phyloP scores from a whole-genome alignment of 2,797 vertebrate genomes.

The Aythya fuligula region DNA sequence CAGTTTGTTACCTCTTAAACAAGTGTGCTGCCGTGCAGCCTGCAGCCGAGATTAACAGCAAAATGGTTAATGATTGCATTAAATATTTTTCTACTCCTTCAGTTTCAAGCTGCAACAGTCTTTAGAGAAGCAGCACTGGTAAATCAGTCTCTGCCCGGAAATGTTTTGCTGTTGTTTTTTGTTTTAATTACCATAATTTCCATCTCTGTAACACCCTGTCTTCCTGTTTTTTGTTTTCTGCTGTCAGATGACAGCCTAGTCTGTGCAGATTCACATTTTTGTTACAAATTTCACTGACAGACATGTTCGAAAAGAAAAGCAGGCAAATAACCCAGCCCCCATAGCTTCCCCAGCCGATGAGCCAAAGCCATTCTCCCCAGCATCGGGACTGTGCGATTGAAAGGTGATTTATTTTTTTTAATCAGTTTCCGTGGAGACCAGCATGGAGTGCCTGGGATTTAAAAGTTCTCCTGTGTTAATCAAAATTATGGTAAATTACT shows the following conservation, averaged over 20 bases:
- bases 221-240: neutral
- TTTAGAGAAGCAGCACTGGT: neutral
- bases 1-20: neutral
- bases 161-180: neutral
- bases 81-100: neutral
- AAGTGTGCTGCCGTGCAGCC: fast-evolving
- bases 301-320: neutral
- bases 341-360: neutral
- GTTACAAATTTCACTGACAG: neutral
- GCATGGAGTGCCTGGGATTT: neutral
- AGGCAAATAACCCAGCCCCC: neutral
- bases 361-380: neutral
- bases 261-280: neutral
- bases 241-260: neutral
- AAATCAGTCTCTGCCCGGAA: neutral
- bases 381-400: neutral
- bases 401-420: neutral
- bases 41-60: neutral
- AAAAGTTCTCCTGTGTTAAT: neutral
- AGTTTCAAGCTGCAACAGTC: neutral
- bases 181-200: constrained; percentile 25
- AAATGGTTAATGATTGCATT: neutral
- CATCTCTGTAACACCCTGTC: neutral
- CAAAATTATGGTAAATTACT: neutral
- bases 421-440: constrained; percentile 29